Evolutionary conservation across 1,140 invertebrate species (phyloP).

Genomic region (Pseudobourletiella spinata): DNA sequence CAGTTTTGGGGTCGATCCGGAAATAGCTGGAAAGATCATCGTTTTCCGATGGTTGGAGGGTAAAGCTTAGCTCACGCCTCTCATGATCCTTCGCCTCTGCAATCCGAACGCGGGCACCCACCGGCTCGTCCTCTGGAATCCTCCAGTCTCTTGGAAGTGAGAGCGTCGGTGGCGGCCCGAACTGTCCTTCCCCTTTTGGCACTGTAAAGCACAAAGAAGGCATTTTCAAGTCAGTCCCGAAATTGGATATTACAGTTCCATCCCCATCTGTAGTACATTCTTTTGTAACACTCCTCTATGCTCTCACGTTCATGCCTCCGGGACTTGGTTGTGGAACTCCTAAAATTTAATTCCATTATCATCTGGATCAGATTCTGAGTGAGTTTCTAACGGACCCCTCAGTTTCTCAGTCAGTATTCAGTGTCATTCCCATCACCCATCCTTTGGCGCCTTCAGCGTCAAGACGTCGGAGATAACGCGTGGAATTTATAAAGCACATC

Average conservation of each 20-base stretch:
- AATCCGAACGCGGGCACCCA: constrained; percentile 19
- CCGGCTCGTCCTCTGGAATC: constrained; percentile 29
- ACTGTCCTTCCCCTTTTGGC: background rate
- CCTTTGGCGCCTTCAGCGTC: no score
- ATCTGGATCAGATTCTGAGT: no score
- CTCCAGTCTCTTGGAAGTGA: constrained; percentile 21
- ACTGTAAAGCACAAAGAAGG: background rate
- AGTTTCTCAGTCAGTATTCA: no score
- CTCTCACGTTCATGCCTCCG: no score
- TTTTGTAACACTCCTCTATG: no score
- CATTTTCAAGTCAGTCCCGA: background rate
- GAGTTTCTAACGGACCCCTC: no score
- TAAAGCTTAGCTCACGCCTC: background rate
- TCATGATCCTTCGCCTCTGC: constrained; percentile 1
- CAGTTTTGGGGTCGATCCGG: constrained; percentile 56
- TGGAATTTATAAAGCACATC: no score
- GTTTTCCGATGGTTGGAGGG: background rate
- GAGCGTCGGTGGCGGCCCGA: constrained; percentile 5
- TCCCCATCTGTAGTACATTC: no score
- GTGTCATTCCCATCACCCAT: no score
- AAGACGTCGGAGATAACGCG: no score
- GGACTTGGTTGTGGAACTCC: no score
- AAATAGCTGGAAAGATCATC: constrained; percentile 42
- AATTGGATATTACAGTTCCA: background rate
- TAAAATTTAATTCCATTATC: no score